Conservation (phyloP, 2,888 invertebrate species). For the Dione vanillae region DNA sequence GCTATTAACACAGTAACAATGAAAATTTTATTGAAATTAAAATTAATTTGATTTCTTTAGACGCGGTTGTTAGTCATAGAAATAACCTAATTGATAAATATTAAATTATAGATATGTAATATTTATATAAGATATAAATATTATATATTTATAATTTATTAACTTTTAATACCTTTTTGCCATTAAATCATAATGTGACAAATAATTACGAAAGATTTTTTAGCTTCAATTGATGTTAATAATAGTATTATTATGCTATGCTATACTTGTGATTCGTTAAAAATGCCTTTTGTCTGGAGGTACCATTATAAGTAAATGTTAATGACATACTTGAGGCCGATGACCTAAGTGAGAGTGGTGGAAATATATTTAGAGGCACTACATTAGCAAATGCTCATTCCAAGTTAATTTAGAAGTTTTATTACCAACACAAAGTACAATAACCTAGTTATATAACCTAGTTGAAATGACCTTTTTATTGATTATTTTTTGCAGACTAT, state of each 20-base stretch:
- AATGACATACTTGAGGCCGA: slow-evolving; percentile 35
- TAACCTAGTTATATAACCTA: too few species aligned
- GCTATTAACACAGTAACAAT: too few species aligned
- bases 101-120: too few species aligned
- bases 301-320: slow-evolving; percentile 16
- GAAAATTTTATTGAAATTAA: too few species aligned
- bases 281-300: slow-evolving; percentile 8
- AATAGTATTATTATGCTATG: too few species aligned
- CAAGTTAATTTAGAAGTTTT: neutral
- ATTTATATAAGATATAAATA: too few species aligned
- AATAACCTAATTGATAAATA: too few species aligned
- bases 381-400: slow-evolving; percentile 13
- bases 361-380: slow-evolving; percentile 26
- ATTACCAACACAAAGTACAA: neutral
- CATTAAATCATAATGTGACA: too few species aligned
- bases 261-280: slow-evolving; percentile 1
- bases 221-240: neutral
- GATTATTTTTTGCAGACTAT: neutral
- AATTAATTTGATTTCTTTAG: too few species aligned
- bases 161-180: too few species aligned
- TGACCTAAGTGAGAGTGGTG: slow-evolving; percentile 35
- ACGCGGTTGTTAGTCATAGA: too few species aligned
- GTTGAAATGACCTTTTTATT: neutral
- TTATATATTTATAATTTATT: too few species aligned
- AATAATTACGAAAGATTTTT: neutral